These are phyloP conservation scores for Pao palembangensis DNA, from an alignment of 2,113 vertebrate species.

Conservation along the genomic window DNA sequence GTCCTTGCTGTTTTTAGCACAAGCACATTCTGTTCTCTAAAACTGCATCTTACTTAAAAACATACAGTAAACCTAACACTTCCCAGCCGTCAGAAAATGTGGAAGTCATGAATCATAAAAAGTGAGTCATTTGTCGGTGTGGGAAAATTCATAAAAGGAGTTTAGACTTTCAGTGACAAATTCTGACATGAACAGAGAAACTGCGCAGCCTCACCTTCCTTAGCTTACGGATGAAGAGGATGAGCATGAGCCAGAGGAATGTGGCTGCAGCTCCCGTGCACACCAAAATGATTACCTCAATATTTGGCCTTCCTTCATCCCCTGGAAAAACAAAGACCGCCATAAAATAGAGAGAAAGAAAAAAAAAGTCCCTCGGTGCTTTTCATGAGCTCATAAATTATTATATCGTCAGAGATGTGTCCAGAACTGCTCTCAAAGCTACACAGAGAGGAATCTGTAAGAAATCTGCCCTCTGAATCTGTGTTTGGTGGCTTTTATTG, in stretches of 20 bases:
- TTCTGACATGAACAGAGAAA: neutral
- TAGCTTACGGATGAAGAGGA: constrained; percentile 88
- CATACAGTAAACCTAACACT: neutral
- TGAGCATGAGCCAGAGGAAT: constrained; percentile 92
- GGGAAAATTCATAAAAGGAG: constrained; percentile 3
- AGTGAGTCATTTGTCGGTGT: too few species aligned
- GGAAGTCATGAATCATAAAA: constrained; percentile 22
- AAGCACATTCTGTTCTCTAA: constrained; percentile 19
- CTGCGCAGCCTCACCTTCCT: constrained; percentile 77
- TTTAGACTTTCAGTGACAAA: constrained; percentile 7
- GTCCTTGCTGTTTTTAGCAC: neutral
- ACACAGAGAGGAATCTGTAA: constrained; percentile 6
- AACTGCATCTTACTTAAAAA: too few species aligned
- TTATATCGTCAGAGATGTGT: constrained; percentile 3
- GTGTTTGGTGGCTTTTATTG: constrained; percentile 11
- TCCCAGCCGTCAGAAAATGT: constrained; percentile 21
- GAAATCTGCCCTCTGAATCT: constrained; percentile 9
- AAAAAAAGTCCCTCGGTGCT: neutral
- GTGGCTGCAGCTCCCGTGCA: constrained; percentile 87
- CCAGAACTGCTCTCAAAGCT: constrained; percentile 19
- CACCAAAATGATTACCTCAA: constrained; percentile 90
- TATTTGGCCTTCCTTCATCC: constrained; percentile 84
- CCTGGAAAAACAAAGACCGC: constrained; percentile 67
- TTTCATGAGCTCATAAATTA: constrained; percentile 17
- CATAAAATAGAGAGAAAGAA: constrained; percentile 2